These are phyloP conservation scores for Scomber japonicus DNA, from an alignment of 2,113 vertebrate genomes.

Conservation along the genomic window DNA sequence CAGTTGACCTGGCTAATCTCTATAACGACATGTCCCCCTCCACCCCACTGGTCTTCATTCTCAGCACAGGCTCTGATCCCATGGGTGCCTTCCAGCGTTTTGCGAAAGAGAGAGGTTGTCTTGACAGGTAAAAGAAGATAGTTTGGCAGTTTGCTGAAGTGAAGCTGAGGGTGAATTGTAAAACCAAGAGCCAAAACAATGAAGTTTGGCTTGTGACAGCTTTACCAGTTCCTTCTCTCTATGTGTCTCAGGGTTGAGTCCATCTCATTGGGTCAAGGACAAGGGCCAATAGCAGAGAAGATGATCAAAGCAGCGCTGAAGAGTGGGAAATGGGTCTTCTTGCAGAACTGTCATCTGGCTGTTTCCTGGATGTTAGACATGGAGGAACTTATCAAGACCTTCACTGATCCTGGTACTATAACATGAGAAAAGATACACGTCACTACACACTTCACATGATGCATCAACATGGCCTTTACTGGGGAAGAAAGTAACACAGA, in stretches of 20 bases:
- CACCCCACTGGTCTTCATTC: constrained; percentile 87
- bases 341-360: constrained; percentile 90
- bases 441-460: not conserved
- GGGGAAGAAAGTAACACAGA: not conserved
- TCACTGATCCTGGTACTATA: constrained; percentile 85
- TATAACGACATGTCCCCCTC: constrained; percentile 86
- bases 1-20: constrained; percentile 86
- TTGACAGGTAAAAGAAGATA: constrained; percentile 79
- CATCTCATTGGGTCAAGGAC: constrained; percentile 90
- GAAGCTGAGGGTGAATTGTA: not conserved
- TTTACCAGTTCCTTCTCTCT: not conserved
- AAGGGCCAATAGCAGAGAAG: constrained; percentile 89
- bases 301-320: constrained; percentile 86
- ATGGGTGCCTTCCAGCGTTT: constrained; percentile 90
- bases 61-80: constrained; percentile 89
- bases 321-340: constrained; percentile 88
- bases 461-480: not conserved
- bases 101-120: constrained; percentile 85
- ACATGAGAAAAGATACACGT: not conserved
- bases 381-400: constrained; percentile 91
- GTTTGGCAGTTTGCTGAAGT: not conserved
- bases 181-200: not conserved
- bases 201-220: too few relatives aligned
- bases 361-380: constrained; percentile 90
- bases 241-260: constrained; percentile 83